phyloP scores from a whole-genome alignment of 2,888 invertebrate species.

The Apamea anceps region DNA sequence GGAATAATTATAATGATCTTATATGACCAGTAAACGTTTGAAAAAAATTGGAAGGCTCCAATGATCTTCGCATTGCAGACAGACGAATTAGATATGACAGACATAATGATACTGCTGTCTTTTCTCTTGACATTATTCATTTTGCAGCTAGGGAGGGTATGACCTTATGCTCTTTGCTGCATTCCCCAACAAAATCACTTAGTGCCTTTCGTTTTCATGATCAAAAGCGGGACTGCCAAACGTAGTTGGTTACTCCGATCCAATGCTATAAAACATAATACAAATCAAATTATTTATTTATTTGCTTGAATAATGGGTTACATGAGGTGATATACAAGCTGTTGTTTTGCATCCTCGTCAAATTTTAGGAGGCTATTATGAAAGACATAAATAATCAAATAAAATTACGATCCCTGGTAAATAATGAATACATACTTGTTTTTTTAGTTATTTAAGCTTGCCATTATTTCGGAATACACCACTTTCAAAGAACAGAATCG shows the following conservation, averaged over 20 bases:
- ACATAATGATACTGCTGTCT: background rate
- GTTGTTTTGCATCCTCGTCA: too few relatives aligned
- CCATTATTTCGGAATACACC: too few relatives aligned
- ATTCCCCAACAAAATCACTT: background rate
- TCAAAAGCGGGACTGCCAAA: background rate
- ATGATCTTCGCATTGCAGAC: background rate
- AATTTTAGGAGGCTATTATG: too few relatives aligned
- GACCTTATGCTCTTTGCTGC: background rate
- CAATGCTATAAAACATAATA: slow-evolving; percentile 7
- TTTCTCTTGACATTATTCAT: background rate
- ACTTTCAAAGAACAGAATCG: too few relatives aligned
- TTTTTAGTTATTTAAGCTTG: too few relatives aligned
- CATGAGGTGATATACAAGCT: background rate
- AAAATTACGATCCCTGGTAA: too few relatives aligned
- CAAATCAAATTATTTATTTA: too few relatives aligned
- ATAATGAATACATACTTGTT: too few relatives aligned
- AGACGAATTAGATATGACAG: background rate
- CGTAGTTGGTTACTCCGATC: background rate
- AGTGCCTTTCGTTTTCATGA: background rate
- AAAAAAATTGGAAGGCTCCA: too few relatives aligned
- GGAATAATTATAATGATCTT: too few relatives aligned
- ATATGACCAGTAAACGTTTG: background rate
- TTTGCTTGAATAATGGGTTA: background rate
- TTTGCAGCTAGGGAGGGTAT: background rate
- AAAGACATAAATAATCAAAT: too few relatives aligned